Percentiles rank a stretch among this genome's conserved stretches.
Evolutionary conservation across 2,113 vertebrate genomes (phyloP).

Genomic region (Xenopus borealis): DNA sequence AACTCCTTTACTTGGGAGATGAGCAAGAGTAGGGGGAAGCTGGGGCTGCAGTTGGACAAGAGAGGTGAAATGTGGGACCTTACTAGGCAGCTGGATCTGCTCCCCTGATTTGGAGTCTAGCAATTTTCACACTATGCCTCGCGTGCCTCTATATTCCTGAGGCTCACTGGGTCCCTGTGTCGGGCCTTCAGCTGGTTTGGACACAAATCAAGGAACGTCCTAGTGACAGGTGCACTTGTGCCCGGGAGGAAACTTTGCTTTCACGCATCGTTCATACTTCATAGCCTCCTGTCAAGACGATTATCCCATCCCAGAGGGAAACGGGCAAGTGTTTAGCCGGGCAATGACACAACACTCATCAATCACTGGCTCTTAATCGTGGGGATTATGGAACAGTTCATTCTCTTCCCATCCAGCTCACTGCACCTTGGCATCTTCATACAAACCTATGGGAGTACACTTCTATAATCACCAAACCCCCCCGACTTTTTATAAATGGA

Average conservation of each 20-base stretch:
- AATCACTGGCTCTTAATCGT: conserved; percentile 47
- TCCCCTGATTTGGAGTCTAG: no score
- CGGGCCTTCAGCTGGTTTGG: conserved; percentile 11
- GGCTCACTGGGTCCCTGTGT: background rate
- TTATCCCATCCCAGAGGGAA: conserved; percentile 40
- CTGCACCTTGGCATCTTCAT: conserved; percentile 2
- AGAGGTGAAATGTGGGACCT: no score
- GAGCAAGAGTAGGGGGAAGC: no score
- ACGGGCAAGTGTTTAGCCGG: conserved; percentile 38
- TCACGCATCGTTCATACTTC: conserved; percentile 38
- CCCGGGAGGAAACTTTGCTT: conserved; percentile 47
- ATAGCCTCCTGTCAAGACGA: conserved; percentile 31
- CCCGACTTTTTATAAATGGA: no score
- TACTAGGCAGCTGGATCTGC: no score
- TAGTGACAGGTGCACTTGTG: conserved; percentile 46
- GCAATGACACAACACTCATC: conserved; percentile 49
- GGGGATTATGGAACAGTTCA: conserved; percentile 41
- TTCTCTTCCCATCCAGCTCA: conserved; percentile 51
- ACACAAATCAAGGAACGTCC: conserved; percentile 35
- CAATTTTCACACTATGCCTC: no score
- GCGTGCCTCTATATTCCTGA: background rate
- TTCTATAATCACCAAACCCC: no score
- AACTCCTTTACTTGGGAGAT: no score
- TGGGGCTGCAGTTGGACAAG: no score
- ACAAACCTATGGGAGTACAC: background rate